Conservation (phyloP, 2,797 vertebrate species). For the Parambassis ranga region DNA sequence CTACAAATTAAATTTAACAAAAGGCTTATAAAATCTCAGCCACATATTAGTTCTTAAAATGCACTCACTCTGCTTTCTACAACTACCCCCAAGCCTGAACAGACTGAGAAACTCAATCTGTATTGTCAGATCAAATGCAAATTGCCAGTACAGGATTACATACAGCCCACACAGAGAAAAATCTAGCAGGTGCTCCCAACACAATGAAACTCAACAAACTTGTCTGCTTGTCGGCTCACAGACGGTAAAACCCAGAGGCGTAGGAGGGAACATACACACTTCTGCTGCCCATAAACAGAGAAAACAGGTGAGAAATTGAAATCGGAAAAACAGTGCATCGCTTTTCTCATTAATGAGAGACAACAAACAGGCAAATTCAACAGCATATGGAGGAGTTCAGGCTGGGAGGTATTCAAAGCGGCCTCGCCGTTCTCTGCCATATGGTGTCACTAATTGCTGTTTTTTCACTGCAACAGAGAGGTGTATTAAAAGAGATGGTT, state of each 20-base stretch:
- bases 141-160: slow-evolving; percentile 20
- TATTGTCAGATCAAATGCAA: slow-evolving; percentile 13
- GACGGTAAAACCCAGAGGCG: slow-evolving; percentile 41
- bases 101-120: slow-evolving; percentile 4
- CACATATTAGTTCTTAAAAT: slow-evolving; percentile 3
- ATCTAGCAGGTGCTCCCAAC: slow-evolving; percentile 48
- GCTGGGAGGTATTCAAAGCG: slow-evolving; percentile 80
- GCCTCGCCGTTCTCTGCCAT: slow-evolving; percentile 75
- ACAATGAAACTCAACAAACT: slow-evolving; percentile 21
- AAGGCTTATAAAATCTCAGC: neutral
- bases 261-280: slow-evolving; percentile 30
- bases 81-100: neutral
- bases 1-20: slow-evolving; percentile 3
- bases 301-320: slow-evolving; percentile 62
- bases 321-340: slow-evolving; percentile 41
- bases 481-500: slow-evolving; percentile 64
- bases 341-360: slow-evolving; percentile 73
- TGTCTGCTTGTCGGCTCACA: slow-evolving; percentile 22
- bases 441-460: slow-evolving; percentile 84
- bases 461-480: slow-evolving; percentile 68
- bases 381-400: slow-evolving; percentile 81
- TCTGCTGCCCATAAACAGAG: slow-evolving; percentile 34
- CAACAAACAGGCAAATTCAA: slow-evolving; percentile 78
- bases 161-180: slow-evolving; percentile 17
- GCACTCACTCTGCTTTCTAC: neutral